Evolutionary conservation across 2,888 invertebrate genomes (phyloP).

Genomic region (Acrocyrtus sp.): DNA sequence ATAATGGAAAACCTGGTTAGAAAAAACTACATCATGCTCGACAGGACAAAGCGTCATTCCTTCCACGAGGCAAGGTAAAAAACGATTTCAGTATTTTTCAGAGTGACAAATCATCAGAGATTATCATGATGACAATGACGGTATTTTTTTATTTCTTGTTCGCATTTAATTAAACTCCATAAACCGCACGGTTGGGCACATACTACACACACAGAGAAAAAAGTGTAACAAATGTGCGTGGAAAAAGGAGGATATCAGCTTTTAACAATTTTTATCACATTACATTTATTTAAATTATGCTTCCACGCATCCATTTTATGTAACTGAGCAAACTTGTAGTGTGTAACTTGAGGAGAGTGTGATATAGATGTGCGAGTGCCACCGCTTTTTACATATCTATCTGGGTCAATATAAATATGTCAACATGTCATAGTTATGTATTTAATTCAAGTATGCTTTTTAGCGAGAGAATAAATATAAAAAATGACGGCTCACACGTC

Average conservation of each 20-base stretch:
- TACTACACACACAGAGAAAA: too few relatives aligned
- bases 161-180: too few relatives aligned
- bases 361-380: not conserved
- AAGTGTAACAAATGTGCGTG: conserved; percentile 10
- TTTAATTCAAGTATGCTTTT: conserved; percentile 22
- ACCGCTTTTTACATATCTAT: conserved; percentile 27
- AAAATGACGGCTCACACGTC: not conserved
- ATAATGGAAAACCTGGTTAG: conserved; percentile 51
- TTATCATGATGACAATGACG: not conserved
- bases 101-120: not conserved
- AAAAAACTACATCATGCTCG: conserved; percentile 50
- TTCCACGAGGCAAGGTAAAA: conserved; percentile 56
- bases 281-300: conserved; percentile 13
- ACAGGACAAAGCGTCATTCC: conserved; percentile 46
- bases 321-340: not conserved
- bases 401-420: conserved; percentile 55
- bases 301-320: not conserved
- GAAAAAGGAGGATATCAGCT: conserved; percentile 44
- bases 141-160: too few relatives aligned
- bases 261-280: too few relatives aligned
- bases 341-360: not conserved
- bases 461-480: too few relatives aligned
- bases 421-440: conserved; percentile 49
- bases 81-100: not conserved
- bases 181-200: too few relatives aligned